Percentiles rank a stretch among this genome's conserved stretches.
Evolutionary conservation across 2,888 invertebrate species (phyloP).

Genomic region (Branchipolynoe longqiensis): DNA sequence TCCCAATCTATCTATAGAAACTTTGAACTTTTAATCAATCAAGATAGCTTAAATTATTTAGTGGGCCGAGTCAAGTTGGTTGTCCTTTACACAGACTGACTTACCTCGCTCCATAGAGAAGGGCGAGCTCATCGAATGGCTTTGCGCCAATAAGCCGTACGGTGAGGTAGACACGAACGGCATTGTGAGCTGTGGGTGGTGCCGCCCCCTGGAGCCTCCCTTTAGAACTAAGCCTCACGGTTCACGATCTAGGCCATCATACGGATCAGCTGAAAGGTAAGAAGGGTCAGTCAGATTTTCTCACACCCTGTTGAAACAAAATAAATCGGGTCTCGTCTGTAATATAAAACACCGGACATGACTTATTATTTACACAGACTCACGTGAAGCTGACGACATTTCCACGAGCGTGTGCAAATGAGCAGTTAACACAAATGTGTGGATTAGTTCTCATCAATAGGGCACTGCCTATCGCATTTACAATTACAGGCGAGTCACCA

Average conservation of each 20-base stretch:
- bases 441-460: too few relatives aligned
- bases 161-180: constrained; percentile 23
- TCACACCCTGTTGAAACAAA: not conserved
- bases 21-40: not conserved
- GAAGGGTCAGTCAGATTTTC: not conserved
- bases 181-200: too few relatives aligned
- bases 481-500: too few relatives aligned
- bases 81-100: not conserved
- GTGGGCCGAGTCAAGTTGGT: not conserved
- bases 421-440: too few relatives aligned
- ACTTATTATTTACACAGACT: too few relatives aligned
- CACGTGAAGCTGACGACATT: too few relatives aligned
- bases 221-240: not conserved
- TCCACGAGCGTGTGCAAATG: too few relatives aligned
- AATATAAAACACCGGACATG: too few relatives aligned
- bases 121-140: constrained; percentile 48
- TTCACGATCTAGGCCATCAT: not conserved
- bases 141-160: constrained; percentile 18
- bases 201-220: not conserved
- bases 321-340: not conserved
- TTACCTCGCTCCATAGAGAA: constrained; percentile 49
- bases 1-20: not conserved
- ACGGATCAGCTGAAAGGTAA: not conserved
- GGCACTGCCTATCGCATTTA: too few relatives aligned
- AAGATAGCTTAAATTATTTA: not conserved